Conservation (phyloP, 2,797 vertebrate species). For the Crocodylus rhombifer region DNA sequence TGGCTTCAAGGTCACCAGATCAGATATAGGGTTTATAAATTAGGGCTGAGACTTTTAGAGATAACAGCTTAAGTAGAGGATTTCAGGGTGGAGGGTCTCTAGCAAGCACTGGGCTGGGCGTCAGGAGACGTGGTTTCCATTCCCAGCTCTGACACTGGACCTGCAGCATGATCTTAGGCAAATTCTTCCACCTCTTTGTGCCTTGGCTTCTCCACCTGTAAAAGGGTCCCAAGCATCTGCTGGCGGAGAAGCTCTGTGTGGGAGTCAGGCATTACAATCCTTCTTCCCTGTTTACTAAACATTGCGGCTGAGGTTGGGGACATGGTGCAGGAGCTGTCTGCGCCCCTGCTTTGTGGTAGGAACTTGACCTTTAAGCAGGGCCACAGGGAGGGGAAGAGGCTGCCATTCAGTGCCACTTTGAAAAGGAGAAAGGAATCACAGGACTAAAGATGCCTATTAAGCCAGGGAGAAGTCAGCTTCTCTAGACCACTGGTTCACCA, state of each 20-base stretch:
- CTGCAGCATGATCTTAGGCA: fast-evolving
- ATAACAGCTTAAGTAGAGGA: neutral
- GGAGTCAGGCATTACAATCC: neutral
- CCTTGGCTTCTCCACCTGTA: neutral
- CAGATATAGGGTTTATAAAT: neutral
- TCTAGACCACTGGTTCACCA: too few species aligned
- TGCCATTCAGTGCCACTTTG: fast-evolving
- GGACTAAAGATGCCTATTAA: neutral
- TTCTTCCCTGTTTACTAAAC: neutral
- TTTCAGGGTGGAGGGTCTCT: neutral
- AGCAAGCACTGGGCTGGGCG: fast-evolving
- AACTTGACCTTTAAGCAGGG: neutral
- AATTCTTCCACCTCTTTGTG: fast-evolving
- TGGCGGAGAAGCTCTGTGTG: neutral
- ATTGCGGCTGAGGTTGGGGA: fast-evolving
- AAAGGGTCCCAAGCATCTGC: neutral
- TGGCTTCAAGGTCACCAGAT: neutral
- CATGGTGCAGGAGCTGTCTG: neutral
- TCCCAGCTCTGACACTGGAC: neutral
- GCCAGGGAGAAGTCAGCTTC: neutral
- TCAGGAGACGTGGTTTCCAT: fast-evolving
- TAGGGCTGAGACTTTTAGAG: neutral
- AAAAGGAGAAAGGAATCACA: neutral
- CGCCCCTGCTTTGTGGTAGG: neutral
- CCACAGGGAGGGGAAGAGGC: neutral